Base-by-base conservation (phyloP, 2,797 vertebrate genomes). In the Otolemur crassicaudatus region DNA sequence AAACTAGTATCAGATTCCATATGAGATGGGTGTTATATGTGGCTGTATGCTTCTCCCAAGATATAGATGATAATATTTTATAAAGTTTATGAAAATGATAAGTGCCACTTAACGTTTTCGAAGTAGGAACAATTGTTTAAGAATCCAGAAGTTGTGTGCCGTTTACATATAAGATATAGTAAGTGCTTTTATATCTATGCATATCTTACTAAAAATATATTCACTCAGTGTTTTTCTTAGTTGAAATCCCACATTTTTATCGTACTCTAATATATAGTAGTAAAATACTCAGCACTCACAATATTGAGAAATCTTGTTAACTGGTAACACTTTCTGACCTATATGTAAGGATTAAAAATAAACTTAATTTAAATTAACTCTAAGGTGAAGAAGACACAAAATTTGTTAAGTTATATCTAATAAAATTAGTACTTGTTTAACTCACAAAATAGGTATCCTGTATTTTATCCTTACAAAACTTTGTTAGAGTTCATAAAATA, bases 371-470 rank as follows among this genome's bases (percentile, higher is more conserved):
- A 89, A 72, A 80, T 84, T 79, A 72, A 90, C 40, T 84, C 10
- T 83, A 77, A 46, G 58, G 83, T 8, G 29, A 65, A 46, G 20
- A 77, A 10, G 12, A 40, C 12, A 65, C 22, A 82, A 49, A 82
- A 61, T 70, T 49, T 86, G 3, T 86, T 87, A 72, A 87, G 58
- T 82, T 69, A 37, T 60, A 84, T 31, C 34, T 92, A 84, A 65
- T 80, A 49, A 92, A 92, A 80, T 80, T 94, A 25, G 13, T 85
- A 25, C 20, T 70, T 4, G 1, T 69, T 9, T 72, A 76, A 87
- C 25, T 93, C 46, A 95, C 27, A 86, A 84, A 83, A n/a, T 60
- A 91, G 86, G 53, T 92, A 31, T 84, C 85, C 49, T 82, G 17
- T 81, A n/a, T 94, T 69, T 56, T 34, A 75, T 69, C 29, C 3